These are phyloP conservation scores for Siphlonurus alternatus DNA, from an alignment of 2,888 invertebrate genomes.

Conservation along the genomic window DNA sequence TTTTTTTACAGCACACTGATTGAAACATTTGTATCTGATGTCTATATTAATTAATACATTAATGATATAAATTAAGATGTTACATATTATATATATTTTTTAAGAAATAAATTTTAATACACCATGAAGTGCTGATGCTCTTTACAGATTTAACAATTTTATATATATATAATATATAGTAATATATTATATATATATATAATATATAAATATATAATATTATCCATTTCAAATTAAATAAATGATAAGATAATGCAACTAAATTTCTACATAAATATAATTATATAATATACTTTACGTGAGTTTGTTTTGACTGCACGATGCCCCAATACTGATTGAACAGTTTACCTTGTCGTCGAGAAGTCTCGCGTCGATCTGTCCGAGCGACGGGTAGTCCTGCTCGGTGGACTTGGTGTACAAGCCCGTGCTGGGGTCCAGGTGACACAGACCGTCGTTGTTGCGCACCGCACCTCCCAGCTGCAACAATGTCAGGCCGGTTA, in stretches of 20 bases:
- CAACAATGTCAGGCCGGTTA: constrained; percentile 4
- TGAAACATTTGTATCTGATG: no score
- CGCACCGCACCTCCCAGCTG: constrained; percentile 42
- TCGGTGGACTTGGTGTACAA: constrained; percentile 42
- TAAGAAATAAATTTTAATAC: no score
- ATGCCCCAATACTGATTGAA: no score
- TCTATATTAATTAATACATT: no score
- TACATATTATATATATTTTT: no score
- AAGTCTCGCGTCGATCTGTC: constrained; percentile 50
- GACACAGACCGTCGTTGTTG: constrained; percentile 52
- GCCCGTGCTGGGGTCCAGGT: constrained; percentile 41
- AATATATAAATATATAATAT: not conserved
- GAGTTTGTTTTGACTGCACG: no score
- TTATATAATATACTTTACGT: not conserved
- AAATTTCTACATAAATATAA: not conserved
- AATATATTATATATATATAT: constrained; percentile 16
- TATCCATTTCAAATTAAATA: constrained; percentile 3
- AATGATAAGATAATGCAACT: no score
- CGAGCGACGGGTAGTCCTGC: constrained; percentile 74
- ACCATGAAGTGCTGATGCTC: no score
- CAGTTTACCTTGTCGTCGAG: constrained; percentile 45
- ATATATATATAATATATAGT: no score
- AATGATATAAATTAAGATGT: no score
- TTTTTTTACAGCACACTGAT: no score
- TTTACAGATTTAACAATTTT: no score